Evolutionary conservation across 2,888 invertebrate genomes (phyloP).

Genomic region (Petrophora chlorosata): DNA sequence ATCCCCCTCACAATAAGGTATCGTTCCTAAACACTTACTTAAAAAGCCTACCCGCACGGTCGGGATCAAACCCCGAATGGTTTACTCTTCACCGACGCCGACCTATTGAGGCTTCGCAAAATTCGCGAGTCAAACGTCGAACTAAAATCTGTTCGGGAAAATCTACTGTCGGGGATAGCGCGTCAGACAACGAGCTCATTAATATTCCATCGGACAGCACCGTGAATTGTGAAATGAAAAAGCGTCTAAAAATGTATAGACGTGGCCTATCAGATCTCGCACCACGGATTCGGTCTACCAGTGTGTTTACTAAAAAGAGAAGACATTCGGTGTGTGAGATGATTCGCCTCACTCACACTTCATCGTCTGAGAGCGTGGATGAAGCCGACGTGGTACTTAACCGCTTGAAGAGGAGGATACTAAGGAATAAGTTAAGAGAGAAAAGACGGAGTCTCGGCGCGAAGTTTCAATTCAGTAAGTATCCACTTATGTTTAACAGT

Average conservation of each 20-base stretch:
- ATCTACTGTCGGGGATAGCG: constrained; percentile 55
- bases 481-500: constrained; percentile 34
- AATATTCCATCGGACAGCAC: constrained; percentile 71
- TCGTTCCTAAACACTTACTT: constrained; percentile 80
- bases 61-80: constrained; percentile 74
- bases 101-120: constrained; percentile 56
- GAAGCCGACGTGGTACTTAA: constrained; percentile 79
- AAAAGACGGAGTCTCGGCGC: constrained; percentile 66
- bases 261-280: constrained; percentile 77
- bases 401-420: constrained; percentile 78
- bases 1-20: constrained; percentile 73
- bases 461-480: constrained; percentile 68
- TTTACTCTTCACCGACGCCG: constrained; percentile 61
- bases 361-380: constrained; percentile 80
- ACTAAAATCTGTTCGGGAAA: constrained; percentile 53
- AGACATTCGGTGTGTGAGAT: constrained; percentile 69
- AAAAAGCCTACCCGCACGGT: constrained; percentile 75
- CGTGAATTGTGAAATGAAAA: constrained; percentile 75
- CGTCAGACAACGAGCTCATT: constrained; percentile 69
- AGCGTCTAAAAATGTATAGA: constrained; percentile 78
- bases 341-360: constrained; percentile 59
- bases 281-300: constrained; percentile 49
- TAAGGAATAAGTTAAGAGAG: constrained; percentile 77
- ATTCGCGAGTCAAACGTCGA: constrained; percentile 48
- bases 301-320: constrained; percentile 60